Evolutionary conservation across 2,888 invertebrate genomes (phyloP), one percentile per base, ranked within the genome.

Genomic region (Escarpia spicata): DNA sequence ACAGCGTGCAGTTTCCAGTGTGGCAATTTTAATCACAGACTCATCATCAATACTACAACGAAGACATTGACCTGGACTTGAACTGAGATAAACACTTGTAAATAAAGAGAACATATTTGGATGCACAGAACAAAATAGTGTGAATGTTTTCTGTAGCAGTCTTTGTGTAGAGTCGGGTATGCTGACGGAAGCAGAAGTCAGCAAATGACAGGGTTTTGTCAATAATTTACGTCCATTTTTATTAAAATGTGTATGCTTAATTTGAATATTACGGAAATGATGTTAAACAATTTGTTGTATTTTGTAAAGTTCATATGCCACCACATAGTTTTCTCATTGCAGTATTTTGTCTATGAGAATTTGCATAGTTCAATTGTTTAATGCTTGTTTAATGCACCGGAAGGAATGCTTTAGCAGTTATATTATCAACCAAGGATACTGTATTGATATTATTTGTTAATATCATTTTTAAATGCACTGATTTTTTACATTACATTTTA

Each of bases 151-250:
- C 15, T 90, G 1, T 31, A 15, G 90, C 90, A 90, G 43, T 43
- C 12, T 43, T n/a, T n/a, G 1, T 90, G 10, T 31, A 43, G 37
- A 75, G 19, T 19, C 26, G n/a, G 75, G 75, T 75, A 6, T 75
- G 43, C 37, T 43, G 90, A 93, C 91, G 26, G 90, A 91, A 58
- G 90, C 91, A 91, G 91, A 45, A 43, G 91, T 75, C 75, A 75
- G 4, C 19, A 75, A 26, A 75, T 6, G 75, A 26, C 15, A n/a
- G 52, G 2, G 19, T 19, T 75, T 75, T 75, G 75, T 26, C 75
- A 75, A 26, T 3, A 26, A 75, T 75, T 26, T 75, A 26, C 6
- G n/a, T 75, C 26, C 19, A n/a, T 26, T 75, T 15, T 52, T 52
- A 3, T 12, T 52, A 52, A 2, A 52, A 52, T 52, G 52, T 52